Base-by-base conservation (phyloP, 2,888 invertebrate genomes). In the Cerastis rubricosa region DNA sequence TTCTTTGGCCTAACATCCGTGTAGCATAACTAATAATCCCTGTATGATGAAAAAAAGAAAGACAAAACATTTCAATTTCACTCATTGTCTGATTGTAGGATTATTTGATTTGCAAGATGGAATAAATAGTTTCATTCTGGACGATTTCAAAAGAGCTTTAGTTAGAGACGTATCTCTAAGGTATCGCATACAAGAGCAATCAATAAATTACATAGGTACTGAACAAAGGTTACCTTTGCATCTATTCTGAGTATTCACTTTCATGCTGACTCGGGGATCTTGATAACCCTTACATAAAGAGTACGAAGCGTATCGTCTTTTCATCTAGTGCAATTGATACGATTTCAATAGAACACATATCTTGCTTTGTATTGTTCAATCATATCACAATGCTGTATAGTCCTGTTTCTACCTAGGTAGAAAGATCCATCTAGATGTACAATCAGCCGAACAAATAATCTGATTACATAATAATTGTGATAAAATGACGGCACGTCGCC, bases 181-280 rank as follows among this genome's bases (percentile, higher is more conserved):
- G 67, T 57, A 68, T 84, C 12, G 54, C 72, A n/a, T 71, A 47
- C 35, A 81, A 81, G 17, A 54, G 40, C 43, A 64, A 67, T 73
- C 72, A 71, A 71, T 73, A 57, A 77, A 85, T 64, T 47, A 71
- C 70, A 12, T 14, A 67, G 29, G 14, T 14, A 67, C 35, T 65
- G 49, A 61, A 80, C 57, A 71, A 68, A 68, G 47, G 35, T 25
- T 59, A 59, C 71, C 54, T 54, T 57, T 69, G 65, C 61, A 74
- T 68, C 64, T 61, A 74, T 77, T 72, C 63, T 54, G 25, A 51
- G 63, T 43, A 72, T 59, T 67, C 63, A 70, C 22, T 59, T 35
- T 83, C 73, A 83, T 74, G 83, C 83, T 85, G 86, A 83, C 83
- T 83, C 61, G 1, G 86, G 67, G 67, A 85, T 81, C 57, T 25